Conservation (phyloP, 1,140 invertebrate species). For the Neomicropteryx cornuta region DNA sequence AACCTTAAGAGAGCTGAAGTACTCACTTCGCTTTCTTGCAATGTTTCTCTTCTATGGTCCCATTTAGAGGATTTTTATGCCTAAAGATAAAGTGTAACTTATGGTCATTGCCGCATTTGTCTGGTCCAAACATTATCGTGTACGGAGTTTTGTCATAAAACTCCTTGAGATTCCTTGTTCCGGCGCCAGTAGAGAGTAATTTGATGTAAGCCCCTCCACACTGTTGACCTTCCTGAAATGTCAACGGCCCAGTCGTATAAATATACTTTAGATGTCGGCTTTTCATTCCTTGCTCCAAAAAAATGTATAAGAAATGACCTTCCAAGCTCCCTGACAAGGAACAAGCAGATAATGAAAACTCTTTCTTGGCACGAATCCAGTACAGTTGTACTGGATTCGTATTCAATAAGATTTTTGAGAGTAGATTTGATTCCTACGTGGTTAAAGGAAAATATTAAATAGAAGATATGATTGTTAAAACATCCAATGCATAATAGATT, state of each 20-base stretch:
- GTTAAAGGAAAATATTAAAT: too few relatives aligned
- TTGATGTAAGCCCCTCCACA: slow-evolving; percentile 98
- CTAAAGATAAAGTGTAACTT: slow-evolving; percentile 98
- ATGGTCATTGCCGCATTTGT: slow-evolving; percentile 94
- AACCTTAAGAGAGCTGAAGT: too few relatives aligned
- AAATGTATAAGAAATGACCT: background rate
- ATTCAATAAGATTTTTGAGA: background rate
- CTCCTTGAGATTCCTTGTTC: slow-evolving; percentile 60
- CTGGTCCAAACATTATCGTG: slow-evolving; percentile 98
- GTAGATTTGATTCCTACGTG: too few relatives aligned
- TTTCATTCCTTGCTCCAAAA: background rate
- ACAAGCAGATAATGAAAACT: background rate
- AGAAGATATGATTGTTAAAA: background rate
- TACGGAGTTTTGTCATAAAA: slow-evolving; percentile 96
- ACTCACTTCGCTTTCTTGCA: slow-evolving; percentile 75
- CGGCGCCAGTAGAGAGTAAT: slow-evolving; percentile 58
- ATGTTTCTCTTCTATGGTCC: slow-evolving; percentile 80
- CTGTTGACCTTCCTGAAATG: slow-evolving; percentile 87
- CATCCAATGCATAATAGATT: background rate
- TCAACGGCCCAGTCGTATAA: slow-evolving; percentile 6
- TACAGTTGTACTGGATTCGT: background rate
- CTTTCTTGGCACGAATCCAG: background rate
- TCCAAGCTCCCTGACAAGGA: background rate
- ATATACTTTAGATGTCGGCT: background rate
- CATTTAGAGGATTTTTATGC: slow-evolving; percentile 90